Base-by-base conservation (phyloP, 2,888 invertebrate genomes). In the Metalampra italica region DNA sequence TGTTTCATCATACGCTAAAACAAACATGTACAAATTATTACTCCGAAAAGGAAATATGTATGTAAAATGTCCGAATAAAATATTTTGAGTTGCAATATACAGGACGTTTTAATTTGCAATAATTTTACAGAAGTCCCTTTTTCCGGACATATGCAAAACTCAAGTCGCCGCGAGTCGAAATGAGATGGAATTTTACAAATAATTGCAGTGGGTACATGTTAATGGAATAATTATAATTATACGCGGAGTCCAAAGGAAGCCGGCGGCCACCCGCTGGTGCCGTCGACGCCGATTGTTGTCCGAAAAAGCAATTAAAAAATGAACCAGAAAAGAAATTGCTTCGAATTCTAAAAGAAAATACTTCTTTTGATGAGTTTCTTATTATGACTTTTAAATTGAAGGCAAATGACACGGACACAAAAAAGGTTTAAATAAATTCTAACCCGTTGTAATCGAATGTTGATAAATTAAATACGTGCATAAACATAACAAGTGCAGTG, bases 141-240 rank as follows among this genome's bases (percentile, higher is more conserved):
- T 45, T 37, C 32, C 14, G 15, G 43, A 43, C 51, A 22, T 46
- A 51, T 52, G 51, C 48, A 62, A 56, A 60, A 61, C 62, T 54
- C 56, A 57, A 66, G 64, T 58, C 60, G 68, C 62, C 64, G 59
- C 56, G 62, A 68, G 67, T 56, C 54, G 65, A 66, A 71, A 71
- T 67, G 68, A 68, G 69, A 70, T 66, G 77, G 78, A 78, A 80
- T 82, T 78, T 77, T 66, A 71, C 62, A 74, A 75, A 82, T 83
- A 84, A 85, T 82, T 84, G 77, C 79, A 68, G 72, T 70, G 76
- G 77, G 82, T 75, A 76, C 73, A 82, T 80, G 82, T 80, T 87
- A 87, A 87, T 86, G 84, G 79, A 85, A 86, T 86, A 84, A 87
- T 87, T 87, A 85, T 86, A 87, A 87, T 86, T 82, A 85, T 80